Percentiles rank a stretch among this genome's conserved stretches.
phyloP scores from a whole-genome alignment of 2,888 invertebrate species.

The Scaptodrosophila latifasciaeformis region DNA sequence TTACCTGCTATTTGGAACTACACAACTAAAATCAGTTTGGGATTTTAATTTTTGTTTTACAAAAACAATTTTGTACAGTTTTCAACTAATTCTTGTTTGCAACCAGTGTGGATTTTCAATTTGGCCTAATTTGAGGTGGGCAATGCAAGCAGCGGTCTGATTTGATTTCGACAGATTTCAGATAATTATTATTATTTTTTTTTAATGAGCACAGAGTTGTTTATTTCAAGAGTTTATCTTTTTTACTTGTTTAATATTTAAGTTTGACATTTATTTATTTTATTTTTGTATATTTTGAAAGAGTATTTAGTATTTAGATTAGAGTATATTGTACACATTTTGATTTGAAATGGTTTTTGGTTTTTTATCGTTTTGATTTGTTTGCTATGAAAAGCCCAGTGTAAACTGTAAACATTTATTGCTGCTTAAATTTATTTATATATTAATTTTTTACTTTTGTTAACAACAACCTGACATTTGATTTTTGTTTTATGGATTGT shows the following conservation, averaged over 20 bases:
- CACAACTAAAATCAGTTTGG: neutral
- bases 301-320: constrained; percentile 22
- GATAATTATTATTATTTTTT: constrained; percentile 13
- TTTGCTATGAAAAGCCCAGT: constrained; percentile 74
- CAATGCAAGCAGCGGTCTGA: too few species aligned
- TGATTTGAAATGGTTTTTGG: constrained; percentile 27
- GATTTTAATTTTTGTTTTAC: too few species aligned
- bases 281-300: constrained; percentile 15
- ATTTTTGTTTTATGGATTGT: constrained; percentile 13
- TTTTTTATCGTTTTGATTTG: constrained; percentile 73
- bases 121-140: too few species aligned
- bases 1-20: neutral
- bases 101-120: too few species aligned
- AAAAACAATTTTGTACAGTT: neutral
- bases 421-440: constrained; percentile 24
- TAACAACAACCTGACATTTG: constrained; percentile 48
- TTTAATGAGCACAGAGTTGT: constrained; percentile 11
- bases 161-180: too few species aligned
- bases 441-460: constrained; percentile 29
- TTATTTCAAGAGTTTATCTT: constrained; percentile 11
- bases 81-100: too few species aligned
- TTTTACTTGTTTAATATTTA: constrained; percentile 27
- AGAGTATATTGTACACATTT: constrained; percentile 10
- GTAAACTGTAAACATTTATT: constrained; percentile 62
- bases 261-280: constrained; percentile 23